Conservation (phyloP, 2,888 invertebrate species). For the Spicauda simplicius region DNA sequence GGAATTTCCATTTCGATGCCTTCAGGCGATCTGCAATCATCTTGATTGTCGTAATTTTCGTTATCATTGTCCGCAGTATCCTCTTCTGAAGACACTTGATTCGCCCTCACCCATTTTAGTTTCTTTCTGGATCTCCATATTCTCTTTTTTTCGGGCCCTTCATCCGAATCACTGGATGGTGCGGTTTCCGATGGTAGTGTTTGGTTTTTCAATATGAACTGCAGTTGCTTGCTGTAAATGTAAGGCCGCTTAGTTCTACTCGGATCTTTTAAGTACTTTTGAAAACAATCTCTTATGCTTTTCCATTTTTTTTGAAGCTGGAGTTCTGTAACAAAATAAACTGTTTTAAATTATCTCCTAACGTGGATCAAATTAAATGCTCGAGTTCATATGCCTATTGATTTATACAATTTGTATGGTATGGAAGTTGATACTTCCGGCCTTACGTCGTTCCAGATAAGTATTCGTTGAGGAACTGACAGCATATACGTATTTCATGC, state of each 20-base stretch:
- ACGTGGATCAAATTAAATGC: not conserved
- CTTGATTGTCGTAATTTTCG: slow-evolving; percentile 40
- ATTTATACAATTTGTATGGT: not conserved
- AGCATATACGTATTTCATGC: not conserved
- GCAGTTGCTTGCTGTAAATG: slow-evolving; percentile 65
- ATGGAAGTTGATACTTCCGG: not conserved
- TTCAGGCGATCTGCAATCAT: slow-evolving; percentile 52
- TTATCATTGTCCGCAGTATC: slow-evolving; percentile 50
- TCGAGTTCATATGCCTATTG: not conserved
- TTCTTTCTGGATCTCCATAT: slow-evolving; percentile 60
- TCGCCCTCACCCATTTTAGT: slow-evolving; percentile 54
- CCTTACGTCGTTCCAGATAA: not conserved
- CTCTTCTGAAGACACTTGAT: slow-evolving; percentile 60
- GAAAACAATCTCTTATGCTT: slow-evolving; percentile 73
- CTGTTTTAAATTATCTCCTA: not conserved
- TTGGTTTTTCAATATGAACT: slow-evolving; percentile 66
- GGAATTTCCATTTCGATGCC: slow-evolving; percentile 40
- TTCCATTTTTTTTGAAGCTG: slow-evolving; percentile 81
- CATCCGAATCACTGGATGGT: slow-evolving; percentile 60
- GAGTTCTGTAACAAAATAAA: slow-evolving; percentile 62
- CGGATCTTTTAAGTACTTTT: slow-evolving; percentile 68
- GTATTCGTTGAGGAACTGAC: not conserved
- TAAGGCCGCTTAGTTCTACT: slow-evolving; percentile 68
- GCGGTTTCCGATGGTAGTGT: slow-evolving; percentile 42
- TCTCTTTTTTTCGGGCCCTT: slow-evolving; percentile 47